Evolutionary conservation across 2,113 vertebrate genomes (phyloP).

Genomic region (Syngnathoides biaculeatus): DNA sequence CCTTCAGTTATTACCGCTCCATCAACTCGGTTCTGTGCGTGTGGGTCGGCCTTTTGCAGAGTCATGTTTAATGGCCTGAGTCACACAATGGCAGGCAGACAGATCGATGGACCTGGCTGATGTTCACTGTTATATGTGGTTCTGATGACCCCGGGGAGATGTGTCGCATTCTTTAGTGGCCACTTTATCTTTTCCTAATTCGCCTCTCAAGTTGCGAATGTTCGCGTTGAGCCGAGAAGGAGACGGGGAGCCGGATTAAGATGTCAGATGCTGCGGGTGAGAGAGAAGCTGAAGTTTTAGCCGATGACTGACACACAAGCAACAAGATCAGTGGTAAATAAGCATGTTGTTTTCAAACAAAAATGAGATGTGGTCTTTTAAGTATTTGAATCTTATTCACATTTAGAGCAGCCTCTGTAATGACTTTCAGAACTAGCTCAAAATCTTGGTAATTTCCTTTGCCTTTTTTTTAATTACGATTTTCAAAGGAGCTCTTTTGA

Average conservation of each 20-base stretch:
- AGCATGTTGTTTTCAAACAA: background rate
- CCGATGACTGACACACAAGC: constrained; percentile 10
- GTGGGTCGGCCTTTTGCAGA: constrained; percentile 13
- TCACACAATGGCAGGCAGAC: constrained; percentile 20
- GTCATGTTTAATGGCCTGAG: constrained; percentile 33
- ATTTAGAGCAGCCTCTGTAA: no score
- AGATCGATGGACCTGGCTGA: constrained; percentile 22
- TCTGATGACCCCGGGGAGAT: constrained; percentile 2
- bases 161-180: background rate
- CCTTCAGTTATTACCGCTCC: constrained; percentile 30
- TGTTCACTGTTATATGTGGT: constrained; percentile 18
- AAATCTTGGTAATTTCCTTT: no score
- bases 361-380: no score
- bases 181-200: background rate
- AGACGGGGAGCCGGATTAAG: constrained; percentile 12
- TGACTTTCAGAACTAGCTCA: no score
- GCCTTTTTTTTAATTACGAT: constrained; percentile 17
- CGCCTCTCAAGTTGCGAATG: background rate
- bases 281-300: constrained; percentile 19
- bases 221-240: background rate
- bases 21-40: background rate
- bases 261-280: constrained; percentile 10
- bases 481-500: background rate
- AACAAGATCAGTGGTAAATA: background rate
- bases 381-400: no score